Evolutionary conservation across 2,888 invertebrate genomes (phyloP).

Genomic region (Chaetogeoica ovagalla): DNA sequence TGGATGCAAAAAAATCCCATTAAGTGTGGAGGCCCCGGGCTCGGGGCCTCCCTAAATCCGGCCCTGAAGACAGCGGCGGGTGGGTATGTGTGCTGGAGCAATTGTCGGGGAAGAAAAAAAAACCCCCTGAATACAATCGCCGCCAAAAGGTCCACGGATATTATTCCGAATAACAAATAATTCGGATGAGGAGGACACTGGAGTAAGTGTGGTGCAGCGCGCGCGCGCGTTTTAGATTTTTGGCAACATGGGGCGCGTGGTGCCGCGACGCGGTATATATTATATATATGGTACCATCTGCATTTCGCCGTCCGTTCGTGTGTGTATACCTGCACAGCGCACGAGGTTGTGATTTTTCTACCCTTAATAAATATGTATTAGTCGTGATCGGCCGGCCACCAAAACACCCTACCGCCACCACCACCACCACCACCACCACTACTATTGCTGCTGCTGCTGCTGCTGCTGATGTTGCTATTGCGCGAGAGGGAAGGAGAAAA

Average conservation of each 20-base stretch:
- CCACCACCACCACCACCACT: too few relatives aligned
- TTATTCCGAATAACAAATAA: neutral
- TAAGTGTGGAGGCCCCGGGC: too few relatives aligned
- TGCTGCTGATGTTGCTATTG: too few relatives aligned
- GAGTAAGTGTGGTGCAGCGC: too few relatives aligned
- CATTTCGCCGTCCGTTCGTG: constrained; percentile 9
- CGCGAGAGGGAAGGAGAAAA: constrained; percentile 24
- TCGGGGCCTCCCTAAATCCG: too few relatives aligned
- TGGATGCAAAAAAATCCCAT: too few relatives aligned
- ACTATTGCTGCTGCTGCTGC: too few relatives aligned
- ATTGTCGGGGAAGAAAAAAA: too few relatives aligned
- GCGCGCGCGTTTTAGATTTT: neutral
- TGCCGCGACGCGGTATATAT: neutral
- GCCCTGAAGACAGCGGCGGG: too few relatives aligned
- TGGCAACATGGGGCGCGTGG: constrained; percentile 20
- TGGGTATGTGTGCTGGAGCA: too few relatives aligned
- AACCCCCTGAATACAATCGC: too few relatives aligned
- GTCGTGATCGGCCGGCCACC: neutral
- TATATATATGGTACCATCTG: constrained; percentile 16
- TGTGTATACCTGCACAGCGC: constrained; percentile 23
- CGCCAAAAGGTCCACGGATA: neutral
- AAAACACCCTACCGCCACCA: constrained; percentile 28
- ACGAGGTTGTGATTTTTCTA: constrained; percentile 34
- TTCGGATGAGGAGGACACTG: too few relatives aligned
- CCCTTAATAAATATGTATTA: constrained; percentile 24